A percentile compares a stretch with the other conserved stretches of the same genome.
These are phyloP conservation scores for Saguinus imperator DNA, from an alignment of 2,113 vertebrate species.

Conservation along the genomic window DNA sequence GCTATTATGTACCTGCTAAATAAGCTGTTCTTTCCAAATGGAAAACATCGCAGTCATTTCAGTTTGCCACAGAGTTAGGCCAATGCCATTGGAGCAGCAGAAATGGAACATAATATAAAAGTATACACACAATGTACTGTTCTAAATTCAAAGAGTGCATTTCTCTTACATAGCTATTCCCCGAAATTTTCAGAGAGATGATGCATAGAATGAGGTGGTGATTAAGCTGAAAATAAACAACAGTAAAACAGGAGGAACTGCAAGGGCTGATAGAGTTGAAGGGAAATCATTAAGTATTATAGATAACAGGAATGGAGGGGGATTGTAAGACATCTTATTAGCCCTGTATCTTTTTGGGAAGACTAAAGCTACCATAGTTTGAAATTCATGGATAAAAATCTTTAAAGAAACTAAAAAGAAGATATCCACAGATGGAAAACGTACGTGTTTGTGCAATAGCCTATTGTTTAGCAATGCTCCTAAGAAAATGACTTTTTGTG, in stretches of 20 bases:
- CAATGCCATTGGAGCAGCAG: background rate
- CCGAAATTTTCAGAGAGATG: conserved; percentile 75
- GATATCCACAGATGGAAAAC: background rate
- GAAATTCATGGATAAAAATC: conserved; percentile 35
- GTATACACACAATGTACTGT: conserved; percentile 50
- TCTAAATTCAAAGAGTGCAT: conserved; percentile 67
- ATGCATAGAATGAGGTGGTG: conserved; percentile 70
- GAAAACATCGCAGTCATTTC: conserved; percentile 62
- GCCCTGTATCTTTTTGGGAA: conserved; percentile 18
- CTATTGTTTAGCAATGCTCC: conserved; percentile 43
- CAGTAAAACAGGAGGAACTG: conserved; percentile 37
- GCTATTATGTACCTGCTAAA: conserved; percentile 49
- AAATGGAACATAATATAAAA: conserved; percentile 50
- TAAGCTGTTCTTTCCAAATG: conserved; percentile 56
- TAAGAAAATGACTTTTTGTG: conserved; percentile 70
- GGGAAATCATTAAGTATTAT: conserved; percentile 50
- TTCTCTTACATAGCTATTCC: conserved; percentile 69
- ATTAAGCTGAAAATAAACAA: conserved; percentile 72
- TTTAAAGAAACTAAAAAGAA: background rate
- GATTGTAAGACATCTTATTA: conserved; percentile 7
- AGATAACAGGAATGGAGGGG: background rate
- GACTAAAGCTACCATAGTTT: background rate
- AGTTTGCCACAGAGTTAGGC: conserved; percentile 30
- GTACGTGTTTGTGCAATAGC: conserved; percentile 51
- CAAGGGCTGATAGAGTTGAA: background rate